Evolutionary conservation across 2,888 invertebrate genomes (phyloP).

Genomic region (Macaria liturata): DNA sequence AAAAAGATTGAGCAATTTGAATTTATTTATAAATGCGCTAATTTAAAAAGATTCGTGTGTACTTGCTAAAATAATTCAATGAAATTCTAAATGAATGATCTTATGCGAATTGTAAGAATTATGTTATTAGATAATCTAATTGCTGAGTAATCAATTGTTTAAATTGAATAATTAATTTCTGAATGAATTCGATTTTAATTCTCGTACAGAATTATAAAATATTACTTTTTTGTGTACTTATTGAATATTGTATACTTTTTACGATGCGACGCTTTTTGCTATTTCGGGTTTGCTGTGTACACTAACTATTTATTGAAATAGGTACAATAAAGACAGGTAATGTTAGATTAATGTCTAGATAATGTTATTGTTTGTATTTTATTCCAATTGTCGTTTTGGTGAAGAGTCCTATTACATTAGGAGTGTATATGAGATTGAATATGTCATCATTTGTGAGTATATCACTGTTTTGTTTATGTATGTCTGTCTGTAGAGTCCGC

Average conservation of each 20-base stretch:
- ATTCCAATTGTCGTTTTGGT: slow-evolving; percentile 34
- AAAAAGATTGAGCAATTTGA: no score
- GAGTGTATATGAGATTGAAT: slow-evolving; percentile 48
- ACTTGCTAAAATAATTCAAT: slow-evolving; percentile 43
- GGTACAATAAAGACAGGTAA: slow-evolving; percentile 56
- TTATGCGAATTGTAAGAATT: slow-evolving; percentile 60
- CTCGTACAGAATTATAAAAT: no score
- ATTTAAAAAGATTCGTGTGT: no score
- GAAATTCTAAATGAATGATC: slow-evolving; percentile 66
- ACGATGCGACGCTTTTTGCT: slow-evolving; percentile 50
- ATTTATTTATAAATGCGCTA: no score
- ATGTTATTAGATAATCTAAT: slow-evolving; percentile 46
- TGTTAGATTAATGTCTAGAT: slow-evolving; percentile 48
- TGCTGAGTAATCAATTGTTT: no score
- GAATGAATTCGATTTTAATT: no score
- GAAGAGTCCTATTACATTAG: slow-evolving; percentile 33
- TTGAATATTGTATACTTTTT: slow-evolving; percentile 55
- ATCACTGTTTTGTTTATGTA: slow-evolving; percentile 37
- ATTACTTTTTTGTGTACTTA: slow-evolving; percentile 53
- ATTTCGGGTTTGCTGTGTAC: slow-evolving; percentile 48
- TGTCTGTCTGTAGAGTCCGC: slow-evolving; percentile 33
- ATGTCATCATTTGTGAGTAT: slow-evolving; percentile 44
- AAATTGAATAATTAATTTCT: no score
- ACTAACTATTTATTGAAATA: slow-evolving; percentile 43
- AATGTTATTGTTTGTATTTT: slow-evolving; percentile 38